Base-by-base conservation (phyloP, 2,888 invertebrate genomes). In the Synanthedon formicaeformis region DNA sequence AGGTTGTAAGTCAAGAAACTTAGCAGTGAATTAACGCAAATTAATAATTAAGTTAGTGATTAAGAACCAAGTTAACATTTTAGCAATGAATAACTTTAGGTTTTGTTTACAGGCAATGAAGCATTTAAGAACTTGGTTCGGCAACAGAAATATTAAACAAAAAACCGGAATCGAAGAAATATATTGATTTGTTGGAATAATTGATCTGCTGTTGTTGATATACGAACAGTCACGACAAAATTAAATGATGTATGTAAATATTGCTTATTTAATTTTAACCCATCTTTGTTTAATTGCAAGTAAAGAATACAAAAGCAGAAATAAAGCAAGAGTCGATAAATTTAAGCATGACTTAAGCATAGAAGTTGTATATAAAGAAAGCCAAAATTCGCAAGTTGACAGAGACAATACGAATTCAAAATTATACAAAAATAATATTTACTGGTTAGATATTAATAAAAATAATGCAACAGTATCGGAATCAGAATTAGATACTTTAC, bases 31-130 rank as follows among this genome's bases (percentile, higher is more conserved):
- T 27, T 27, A 27, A 2, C 6, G 1, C 6, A 4, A 27, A 2
- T 6, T 34, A 34, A 34, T 34, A 34, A 34, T 34, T 34, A 34
- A 8, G 6, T 23, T 23, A 27, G 6, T 27, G 5, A 6, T 34
- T 34, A 8, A 34, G 1, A 34, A 34, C 34, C 34, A 34, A 34
- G 34, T 8, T 34, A 34, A 34, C 10, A 34, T 34, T 34, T 34
- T 34, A 2, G 10, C 6, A 34, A 34, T 34, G 2, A 34, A 34
- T 10, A 34, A 34, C 10, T 34, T 34, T 34, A 34, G 2, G 10
- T 45, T 13, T 45, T 45, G 45, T 45, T 78, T 73, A 27, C 75
- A 83, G 83, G 54, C 69, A 51, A 58, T 72, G 58, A 71, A 71
- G 63, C 61, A 62, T 48, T n/a, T 61, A 1, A 66, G 79, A 56